Conservation (phyloP, 2,888 invertebrate genomes). For the Nezara viridula region DNA sequence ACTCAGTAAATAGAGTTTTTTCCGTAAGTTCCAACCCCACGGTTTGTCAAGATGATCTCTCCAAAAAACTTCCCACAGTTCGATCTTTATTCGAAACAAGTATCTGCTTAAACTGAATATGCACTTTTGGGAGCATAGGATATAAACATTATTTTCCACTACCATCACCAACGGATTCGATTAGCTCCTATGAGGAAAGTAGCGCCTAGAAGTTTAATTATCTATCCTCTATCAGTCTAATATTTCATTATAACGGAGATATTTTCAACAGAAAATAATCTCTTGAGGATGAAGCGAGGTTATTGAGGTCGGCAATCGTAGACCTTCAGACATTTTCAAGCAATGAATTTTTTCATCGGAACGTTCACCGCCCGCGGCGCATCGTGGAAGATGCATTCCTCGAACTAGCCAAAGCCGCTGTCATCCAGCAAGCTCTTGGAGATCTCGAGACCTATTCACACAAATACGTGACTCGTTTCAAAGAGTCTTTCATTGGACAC, state of each 20-base stretch:
- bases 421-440: neutral
- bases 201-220: no score
- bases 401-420: neutral
- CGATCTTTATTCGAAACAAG: no score
- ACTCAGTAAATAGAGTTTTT: no score
- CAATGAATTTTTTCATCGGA: neutral
- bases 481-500: neutral
- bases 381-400: conserved; percentile 33
- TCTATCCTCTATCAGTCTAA: no score
- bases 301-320: neutral
- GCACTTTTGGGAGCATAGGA: no score
- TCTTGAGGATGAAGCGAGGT: neutral
- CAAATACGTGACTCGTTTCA: conserved; percentile 26
- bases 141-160: no score
- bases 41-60: no score
- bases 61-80: no score
- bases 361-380: conserved; percentile 3
- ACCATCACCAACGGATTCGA: no score
- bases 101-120: no score
- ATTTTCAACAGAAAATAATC: neutral
- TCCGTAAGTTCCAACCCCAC: no score
- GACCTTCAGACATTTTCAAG: neutral
- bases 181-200: no score
- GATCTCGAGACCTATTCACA: neutral
- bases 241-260: neutral